Percentiles rank a stretch among this genome's conserved stretches.
phyloP scores from a whole-genome alignment of 2,797 vertebrate species.

The Aphelocoma californica region DNA sequence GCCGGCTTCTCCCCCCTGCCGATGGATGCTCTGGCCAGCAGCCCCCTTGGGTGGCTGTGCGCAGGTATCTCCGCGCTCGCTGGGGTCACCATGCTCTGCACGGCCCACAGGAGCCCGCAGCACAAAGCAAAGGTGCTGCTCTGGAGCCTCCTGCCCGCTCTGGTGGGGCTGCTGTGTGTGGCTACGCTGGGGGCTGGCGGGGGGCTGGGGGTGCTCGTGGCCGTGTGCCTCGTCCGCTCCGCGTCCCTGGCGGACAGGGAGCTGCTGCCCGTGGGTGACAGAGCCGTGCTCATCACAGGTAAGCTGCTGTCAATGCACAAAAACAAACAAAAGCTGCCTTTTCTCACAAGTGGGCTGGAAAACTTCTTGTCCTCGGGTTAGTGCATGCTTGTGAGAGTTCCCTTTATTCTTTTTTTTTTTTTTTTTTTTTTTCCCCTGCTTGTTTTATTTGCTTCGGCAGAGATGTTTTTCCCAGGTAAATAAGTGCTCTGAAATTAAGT shows the following conservation, averaged over 20 bases:
- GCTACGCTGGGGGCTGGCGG: neutral
- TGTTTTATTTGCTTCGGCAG: neutral
- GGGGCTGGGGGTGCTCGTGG: constrained; percentile 38
- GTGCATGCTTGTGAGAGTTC: neutral
- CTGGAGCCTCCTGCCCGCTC: neutral
- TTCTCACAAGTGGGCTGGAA: neutral
- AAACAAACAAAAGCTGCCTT: neutral
- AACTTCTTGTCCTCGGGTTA: neutral
- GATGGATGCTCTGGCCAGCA: constrained; percentile 14
- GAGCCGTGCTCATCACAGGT: constrained; percentile 80
- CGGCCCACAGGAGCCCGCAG: neutral
- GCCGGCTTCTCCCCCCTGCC: neutral
- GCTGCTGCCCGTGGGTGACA: constrained; percentile 64
- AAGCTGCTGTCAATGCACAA: neutral
- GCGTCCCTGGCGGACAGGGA: neutral
- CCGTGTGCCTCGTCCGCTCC: neutral
- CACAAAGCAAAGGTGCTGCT: neutral
- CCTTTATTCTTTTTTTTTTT: neutral
- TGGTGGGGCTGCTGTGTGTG: constrained; percentile 35
- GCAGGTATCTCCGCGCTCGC: neutral
- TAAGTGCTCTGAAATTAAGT: neutral
- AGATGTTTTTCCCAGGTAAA: neutral
- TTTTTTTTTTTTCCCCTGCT: neutral
- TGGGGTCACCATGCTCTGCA: neutral
- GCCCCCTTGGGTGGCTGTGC: constrained; percentile 26